A percentile compares a stretch with the other conserved stretches of the same genome.
Conservation (phyloP, 2,888 invertebrate genomes). For the Digitonthophagus gazella region DNA sequence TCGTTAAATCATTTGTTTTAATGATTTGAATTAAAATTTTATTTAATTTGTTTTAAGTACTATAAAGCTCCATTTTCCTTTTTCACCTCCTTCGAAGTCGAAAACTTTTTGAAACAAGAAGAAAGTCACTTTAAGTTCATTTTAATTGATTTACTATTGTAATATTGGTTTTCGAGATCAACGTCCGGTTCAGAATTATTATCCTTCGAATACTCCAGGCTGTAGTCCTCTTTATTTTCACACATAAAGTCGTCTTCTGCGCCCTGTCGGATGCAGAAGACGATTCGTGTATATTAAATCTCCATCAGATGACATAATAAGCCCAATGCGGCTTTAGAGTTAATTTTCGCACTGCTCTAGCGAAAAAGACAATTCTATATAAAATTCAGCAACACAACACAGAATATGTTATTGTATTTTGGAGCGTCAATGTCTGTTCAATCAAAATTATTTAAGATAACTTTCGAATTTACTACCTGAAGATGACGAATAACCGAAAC, state of each 20-base stretch:
- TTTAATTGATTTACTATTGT: conserved; percentile 96
- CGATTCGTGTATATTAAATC: conserved; percentile 53
- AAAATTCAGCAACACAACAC: conserved; percentile 4
- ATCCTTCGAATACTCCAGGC: conserved; percentile 98
- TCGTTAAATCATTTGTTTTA: conserved; percentile 99
- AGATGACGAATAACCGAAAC: too few species aligned
- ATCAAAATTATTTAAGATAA: too few species aligned
- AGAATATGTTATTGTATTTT: too few species aligned
- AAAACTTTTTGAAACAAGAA: conserved; percentile 94
- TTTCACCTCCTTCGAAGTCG: conserved; percentile 95
- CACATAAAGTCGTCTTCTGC: conserved; percentile 96
- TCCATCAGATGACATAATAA: conserved; percentile 7
- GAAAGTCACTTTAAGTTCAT: conserved; percentile 88
- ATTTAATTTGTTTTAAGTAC: too few species aligned
- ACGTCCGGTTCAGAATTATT: conserved; percentile 99
- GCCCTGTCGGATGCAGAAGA: too few species aligned
- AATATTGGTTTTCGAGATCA: conserved; percentile 99
- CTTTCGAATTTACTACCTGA: too few species aligned
- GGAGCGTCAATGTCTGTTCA: too few species aligned
- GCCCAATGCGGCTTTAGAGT: neutral
- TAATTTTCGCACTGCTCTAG: neutral
- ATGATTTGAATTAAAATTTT: too few species aligned
- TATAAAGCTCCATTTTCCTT: conserved; percentile 99
- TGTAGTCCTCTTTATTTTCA: conserved; percentile 97
- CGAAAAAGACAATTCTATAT: conserved; percentile 5